Evolutionary conservation across 2,113 vertebrate species (phyloP).

Genomic region (Terrapene triunguis): DNA sequence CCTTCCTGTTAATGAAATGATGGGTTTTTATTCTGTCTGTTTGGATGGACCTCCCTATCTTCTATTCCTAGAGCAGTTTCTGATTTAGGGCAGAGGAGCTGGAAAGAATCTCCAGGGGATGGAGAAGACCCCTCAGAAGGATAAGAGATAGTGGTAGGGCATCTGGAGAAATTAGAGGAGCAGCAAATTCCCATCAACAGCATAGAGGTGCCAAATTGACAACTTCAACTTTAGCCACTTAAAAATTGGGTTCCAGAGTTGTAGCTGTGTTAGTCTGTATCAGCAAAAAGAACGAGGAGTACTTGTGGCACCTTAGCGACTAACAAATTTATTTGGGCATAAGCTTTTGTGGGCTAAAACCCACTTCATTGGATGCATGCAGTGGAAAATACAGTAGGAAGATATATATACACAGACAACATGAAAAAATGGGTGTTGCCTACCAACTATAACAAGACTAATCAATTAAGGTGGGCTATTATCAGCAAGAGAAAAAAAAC

Average conservation of each 20-base stretch:
- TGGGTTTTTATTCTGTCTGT: background rate
- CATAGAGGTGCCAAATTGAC: background rate
- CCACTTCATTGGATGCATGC: no score
- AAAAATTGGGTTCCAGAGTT: background rate
- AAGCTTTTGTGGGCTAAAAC: no score
- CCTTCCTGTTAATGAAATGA: background rate
- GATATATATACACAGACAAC: no score
- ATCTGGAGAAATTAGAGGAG: background rate
- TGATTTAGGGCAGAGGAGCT: background rate
- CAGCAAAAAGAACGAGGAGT: no score
- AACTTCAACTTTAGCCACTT: background rate
- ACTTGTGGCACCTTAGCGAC: no score
- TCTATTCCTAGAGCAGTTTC: rapidly evolving
- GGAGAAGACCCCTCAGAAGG: background rate
- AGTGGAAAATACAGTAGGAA: no score
- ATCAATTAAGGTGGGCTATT: no score
- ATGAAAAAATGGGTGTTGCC: no score
- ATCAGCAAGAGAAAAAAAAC: no score
- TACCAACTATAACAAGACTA: no score
- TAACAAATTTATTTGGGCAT: no score
- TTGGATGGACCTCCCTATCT: rapidly evolving
- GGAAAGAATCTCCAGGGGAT: background rate
- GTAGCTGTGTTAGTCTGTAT: no score
- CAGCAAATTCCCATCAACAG: background rate
- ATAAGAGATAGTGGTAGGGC: background rate